A percentile compares a stretch with the other conserved stretches of the same genome.
Conservation (phyloP, 1,140 invertebrate genomes). For the Drosophila orena region DNA sequence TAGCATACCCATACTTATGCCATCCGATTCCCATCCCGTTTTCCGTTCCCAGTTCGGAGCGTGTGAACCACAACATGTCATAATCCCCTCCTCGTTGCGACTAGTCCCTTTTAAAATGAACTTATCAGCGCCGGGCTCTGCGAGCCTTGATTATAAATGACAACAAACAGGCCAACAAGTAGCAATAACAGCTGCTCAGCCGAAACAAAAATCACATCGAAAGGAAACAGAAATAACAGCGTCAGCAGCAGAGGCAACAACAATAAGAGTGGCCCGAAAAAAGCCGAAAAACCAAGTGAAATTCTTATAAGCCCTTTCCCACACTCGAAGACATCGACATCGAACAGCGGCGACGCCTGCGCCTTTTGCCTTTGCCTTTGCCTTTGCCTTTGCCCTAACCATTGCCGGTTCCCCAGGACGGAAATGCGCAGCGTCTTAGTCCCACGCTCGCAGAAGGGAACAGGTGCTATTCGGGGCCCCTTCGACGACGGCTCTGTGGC, state of each 20-base stretch:
- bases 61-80: slow-evolving; percentile 78
- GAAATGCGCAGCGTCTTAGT: slow-evolving; percentile 77
- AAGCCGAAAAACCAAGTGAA: slow-evolving; percentile 77
- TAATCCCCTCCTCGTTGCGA: slow-evolving; percentile 64
- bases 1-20: slow-evolving; percentile 9
- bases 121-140: slow-evolving; percentile 68
- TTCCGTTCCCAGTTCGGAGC: slow-evolving; percentile 45
- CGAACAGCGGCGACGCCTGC: slow-evolving; percentile 61
- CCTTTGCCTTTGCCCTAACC: slow-evolving; percentile 15
- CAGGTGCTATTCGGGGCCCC: slow-evolving; percentile 62
- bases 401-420: slow-evolving; percentile 61
- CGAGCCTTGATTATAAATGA: slow-evolving; percentile 82
- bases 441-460: slow-evolving; percentile 46
- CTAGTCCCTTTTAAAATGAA: slow-evolving; percentile 71
- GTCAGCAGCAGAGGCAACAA: slow-evolving; percentile 34
- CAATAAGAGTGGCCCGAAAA: slow-evolving; percentile 61
- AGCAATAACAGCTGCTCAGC: slow-evolving; percentile 73
- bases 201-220: slow-evolving; percentile 63
- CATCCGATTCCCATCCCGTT: slow-evolving; percentile 1
- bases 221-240: slow-evolving; percentile 72
- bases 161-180: slow-evolving; percentile 79
- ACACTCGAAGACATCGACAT: slow-evolving; percentile 64
- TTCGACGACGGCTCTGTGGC: slow-evolving; percentile 59
- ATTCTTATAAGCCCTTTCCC: slow-evolving; percentile 83
- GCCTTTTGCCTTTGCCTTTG: slow-evolving; percentile 35